phyloP scores from a whole-genome alignment of 2,113 vertebrate species.

The Charadrius vociferus region DNA sequence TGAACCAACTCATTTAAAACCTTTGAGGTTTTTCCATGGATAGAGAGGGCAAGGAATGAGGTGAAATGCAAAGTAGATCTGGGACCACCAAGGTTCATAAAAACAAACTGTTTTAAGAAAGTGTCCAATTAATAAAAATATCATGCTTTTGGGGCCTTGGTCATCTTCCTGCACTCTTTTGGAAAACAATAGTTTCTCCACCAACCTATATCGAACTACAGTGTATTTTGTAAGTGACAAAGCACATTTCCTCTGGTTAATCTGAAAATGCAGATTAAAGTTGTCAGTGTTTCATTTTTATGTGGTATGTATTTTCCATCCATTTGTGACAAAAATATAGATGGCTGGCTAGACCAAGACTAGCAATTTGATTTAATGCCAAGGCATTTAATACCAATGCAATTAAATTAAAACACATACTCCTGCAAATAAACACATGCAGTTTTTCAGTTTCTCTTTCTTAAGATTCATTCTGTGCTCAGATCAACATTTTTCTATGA shows the following conservation, averaged over 20 bases:
- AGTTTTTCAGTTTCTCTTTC: not conserved
- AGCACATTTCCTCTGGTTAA: slow-evolving; percentile 2
- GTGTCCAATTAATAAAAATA: not conserved
- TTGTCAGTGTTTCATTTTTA: not conserved
- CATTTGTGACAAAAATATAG: slow-evolving; percentile 22
- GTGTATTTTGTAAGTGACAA: slow-evolving; percentile 4
- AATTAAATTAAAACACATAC: not conserved
- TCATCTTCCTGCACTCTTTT: slow-evolving; percentile 4
- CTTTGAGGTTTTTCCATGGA: not conserved
- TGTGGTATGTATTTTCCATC: slow-evolving; percentile 1
- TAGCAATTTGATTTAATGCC: not conserved
- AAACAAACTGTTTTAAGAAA: not conserved
- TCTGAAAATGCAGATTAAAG: not conserved
- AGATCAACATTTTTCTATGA: not conserved
- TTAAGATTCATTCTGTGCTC: not conserved
- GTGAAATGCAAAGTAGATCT: not conserved
- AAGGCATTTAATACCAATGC: not conserved
- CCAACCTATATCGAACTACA: not conserved
- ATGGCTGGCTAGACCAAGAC: not conserved
- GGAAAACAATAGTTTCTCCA: not conserved
- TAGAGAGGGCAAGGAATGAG: not conserved
- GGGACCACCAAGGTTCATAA: not conserved
- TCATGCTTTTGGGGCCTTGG: not conserved
- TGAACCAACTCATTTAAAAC: not conserved
- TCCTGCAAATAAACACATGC: not conserved